Base-by-base conservation (phyloP, 2,888 invertebrate species). In the Lydus trimaculatus region DNA sequence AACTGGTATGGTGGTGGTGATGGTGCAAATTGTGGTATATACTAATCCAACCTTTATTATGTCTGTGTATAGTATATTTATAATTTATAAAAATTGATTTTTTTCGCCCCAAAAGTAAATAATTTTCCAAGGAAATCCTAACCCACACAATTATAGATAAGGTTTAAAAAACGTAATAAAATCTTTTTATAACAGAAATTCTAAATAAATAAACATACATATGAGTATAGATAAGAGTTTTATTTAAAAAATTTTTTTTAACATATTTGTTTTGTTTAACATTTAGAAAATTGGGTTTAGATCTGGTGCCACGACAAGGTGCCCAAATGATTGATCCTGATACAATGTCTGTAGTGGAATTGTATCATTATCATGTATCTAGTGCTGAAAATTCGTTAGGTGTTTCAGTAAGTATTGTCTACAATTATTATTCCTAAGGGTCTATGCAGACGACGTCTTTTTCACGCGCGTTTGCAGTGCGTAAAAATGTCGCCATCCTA, bases 241-340 rank as follows among this genome's bases (percentile, higher is more conserved):
- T 39, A 39, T 39, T 39, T 39, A n/a, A n/a, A 5, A 15, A 17
- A 25, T 15, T 63, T 36, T 39, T 39, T 62, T 20, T 23, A n/a
- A n/a, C n/a, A n/a, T n/a, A n/a, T 23, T 8, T 31, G 28, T 31
- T 61, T 63, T 72, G 71, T 72, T 67, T 74, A 87, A 89, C 52
- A 28, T 28, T 28, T 88, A 97, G 97, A 84, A 95, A 96, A 88
- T 89, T 98, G 63, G 95, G 94, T 0, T 85, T 98, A 81, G 98
- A 98, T 85, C 85, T 98, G 81, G 97, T 98, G 28, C 98, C 98
- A 0, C 90, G 98, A 31, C 91, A 94, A 73, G 95, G 95, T 36
- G 93, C 95, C 31, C 91, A 95, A 81, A 95, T 95, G 84, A 96
- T 97, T 43, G 95, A 97, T 83, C 94, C 95, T 33, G 95, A 95